Base-by-base conservation (phyloP, 2,113 vertebrate genomes). In the Ochotona princeps region DNA sequence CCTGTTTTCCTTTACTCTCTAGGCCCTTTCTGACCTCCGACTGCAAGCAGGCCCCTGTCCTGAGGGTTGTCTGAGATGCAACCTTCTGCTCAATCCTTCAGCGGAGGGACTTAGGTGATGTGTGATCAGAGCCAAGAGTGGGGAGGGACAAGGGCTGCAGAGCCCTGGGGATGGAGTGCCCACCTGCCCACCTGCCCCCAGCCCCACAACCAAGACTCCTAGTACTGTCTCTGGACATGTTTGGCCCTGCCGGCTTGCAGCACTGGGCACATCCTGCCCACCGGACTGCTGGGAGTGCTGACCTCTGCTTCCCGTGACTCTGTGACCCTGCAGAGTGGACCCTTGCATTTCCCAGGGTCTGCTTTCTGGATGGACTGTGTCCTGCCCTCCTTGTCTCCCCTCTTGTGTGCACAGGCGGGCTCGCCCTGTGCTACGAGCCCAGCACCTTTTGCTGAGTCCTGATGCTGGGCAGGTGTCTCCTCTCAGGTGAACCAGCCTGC, bases 371-470 rank as follows among this genome's bases (percentile, higher is more conserved):
- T n/a, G 25, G 23, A 4, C 7, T 80, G 61, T 1, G 0, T 1
- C 0, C 26, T 8, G 51, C 28, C 32, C 44, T 35, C n/a, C 15
- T 26, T 35, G 30, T 28, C 66, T 32, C 66, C 44, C 60, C 49
- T 74, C 35, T 12, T 3, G 21, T 14, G 21, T 7, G 0, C 6
- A 10, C 0, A 0, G 63, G 10, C 66, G 47, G 38, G 32, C 47
- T 30, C 5, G 15, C 10, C 61, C 17, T 83, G 23, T n/a, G 60
- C 18, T 2, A 7, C 28, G 35, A n/a, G n/a, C n/a, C n/a, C n/a
- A n/a, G n/a, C n/a, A n/a, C n/a, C n/a, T n/a, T n/a, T n/a, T n/a
- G n/a, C n/a, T n/a, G n/a, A n/a, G n/a, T n/a, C n/a, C n/a, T n/a
- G n/a, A n/a, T n/a, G n/a, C n/a, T n/a, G n/a, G n/a, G n/a, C n/a